These are phyloP conservation scores for Melanogrammus aeglefinus DNA, from an alignment of 2,797 vertebrate species.

Conservation along the genomic window DNA sequence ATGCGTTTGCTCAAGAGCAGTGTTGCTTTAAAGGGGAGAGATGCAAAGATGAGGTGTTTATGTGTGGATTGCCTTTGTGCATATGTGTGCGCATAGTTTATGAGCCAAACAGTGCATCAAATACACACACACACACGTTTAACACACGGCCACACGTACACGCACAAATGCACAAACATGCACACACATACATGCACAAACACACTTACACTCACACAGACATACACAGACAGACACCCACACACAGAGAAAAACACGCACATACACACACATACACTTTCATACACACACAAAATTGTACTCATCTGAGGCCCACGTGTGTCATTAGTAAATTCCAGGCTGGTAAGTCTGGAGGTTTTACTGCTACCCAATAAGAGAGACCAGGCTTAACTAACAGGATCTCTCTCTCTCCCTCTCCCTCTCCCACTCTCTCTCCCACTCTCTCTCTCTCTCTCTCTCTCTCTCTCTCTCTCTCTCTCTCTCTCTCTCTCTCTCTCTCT, in stretches of 20 bases:
- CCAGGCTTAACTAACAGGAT: conserved; percentile 50
- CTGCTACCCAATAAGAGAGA: conserved; percentile 64
- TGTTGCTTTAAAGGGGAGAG: conserved; percentile 37
- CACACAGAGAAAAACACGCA: too few species aligned
- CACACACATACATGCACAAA: not conserved
- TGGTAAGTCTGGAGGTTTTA: conserved; percentile 72
- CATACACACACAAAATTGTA: conserved; percentile 47
- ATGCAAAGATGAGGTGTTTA: not conserved
- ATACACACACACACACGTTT: too few species aligned
- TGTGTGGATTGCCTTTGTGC: not conserved
- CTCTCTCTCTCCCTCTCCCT: conserved; percentile 43
- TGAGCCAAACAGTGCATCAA: too few species aligned
- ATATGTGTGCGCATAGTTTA: not conserved
- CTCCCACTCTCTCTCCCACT: conserved; percentile 30
- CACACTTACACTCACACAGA: conserved; percentile 29
- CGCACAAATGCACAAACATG: too few species aligned
- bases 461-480: conserved; percentile 25
- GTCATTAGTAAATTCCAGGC: conserved; percentile 77
- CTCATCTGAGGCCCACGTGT: conserved; percentile 74
- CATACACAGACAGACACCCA: conserved; percentile 15
- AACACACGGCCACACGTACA: too few species aligned
- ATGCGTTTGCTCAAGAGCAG: conserved; percentile 55
- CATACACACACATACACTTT: conserved; percentile 3
- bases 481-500: conserved; percentile 22
- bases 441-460: conserved; percentile 9